These are phyloP conservation scores for Popillia japonica DNA, from an alignment of 1,140 invertebrate genomes.

Conservation along the genomic window DNA sequence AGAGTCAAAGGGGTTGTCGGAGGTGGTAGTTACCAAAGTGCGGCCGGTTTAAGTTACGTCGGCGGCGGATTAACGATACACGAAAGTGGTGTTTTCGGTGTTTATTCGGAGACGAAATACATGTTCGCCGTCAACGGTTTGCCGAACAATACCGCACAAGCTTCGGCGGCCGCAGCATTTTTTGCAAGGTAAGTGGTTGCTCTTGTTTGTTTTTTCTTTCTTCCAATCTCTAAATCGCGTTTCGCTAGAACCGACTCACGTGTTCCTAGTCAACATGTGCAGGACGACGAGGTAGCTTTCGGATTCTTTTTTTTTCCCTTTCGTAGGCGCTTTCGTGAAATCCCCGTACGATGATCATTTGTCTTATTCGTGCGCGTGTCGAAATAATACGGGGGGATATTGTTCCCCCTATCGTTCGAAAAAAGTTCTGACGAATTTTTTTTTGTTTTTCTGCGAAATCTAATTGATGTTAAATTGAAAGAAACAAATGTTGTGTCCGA, in stretches of 20 bases:
- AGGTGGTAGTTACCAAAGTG: constrained; percentile 47
- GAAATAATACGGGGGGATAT: background rate
- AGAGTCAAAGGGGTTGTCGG: constrained; percentile 44
- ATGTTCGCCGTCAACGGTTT: constrained; percentile 59
- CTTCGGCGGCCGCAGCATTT: constrained; percentile 61
- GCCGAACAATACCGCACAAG: constrained; percentile 57
- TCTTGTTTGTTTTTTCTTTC: background rate
- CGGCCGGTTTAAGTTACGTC: constrained; percentile 45
- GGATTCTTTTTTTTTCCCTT: constrained; percentile 29
- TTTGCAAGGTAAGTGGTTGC: constrained; percentile 59
- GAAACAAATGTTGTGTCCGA: constrained; percentile 20
- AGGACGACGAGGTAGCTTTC: background rate
- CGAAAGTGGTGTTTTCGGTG: constrained; percentile 56
- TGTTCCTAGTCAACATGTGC: background rate
- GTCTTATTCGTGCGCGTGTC: constrained; percentile 19
- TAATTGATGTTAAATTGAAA: constrained; percentile 31
- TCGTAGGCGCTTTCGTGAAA: background rate
- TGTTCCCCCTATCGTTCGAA: background rate
- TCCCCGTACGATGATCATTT: background rate
- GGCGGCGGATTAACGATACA: constrained; percentile 40
- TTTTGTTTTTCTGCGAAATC: background rate
- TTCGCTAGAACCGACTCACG: no score
- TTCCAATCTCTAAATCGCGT: background rate
- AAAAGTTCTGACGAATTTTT: constrained; percentile 4
- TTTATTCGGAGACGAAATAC: constrained; percentile 60